phyloP scores from a whole-genome alignment of 2,113 vertebrate species.

The Lagopus muta region DNA sequence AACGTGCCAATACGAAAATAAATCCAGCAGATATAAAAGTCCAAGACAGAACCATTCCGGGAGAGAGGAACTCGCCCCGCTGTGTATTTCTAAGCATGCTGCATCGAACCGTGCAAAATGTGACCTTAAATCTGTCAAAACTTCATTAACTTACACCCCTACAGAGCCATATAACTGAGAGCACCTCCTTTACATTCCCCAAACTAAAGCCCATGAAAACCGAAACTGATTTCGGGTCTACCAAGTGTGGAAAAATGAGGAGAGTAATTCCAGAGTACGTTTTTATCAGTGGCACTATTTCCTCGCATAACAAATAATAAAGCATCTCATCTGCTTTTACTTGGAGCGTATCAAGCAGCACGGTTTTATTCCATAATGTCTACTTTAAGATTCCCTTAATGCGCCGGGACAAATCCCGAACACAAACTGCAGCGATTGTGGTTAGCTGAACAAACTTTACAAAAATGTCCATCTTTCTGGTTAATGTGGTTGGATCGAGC shows the following conservation, averaged over 20 bases:
- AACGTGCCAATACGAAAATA: not conserved
- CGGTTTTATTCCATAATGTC: not conserved
- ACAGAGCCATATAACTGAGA: not conserved
- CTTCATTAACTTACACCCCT: constrained; percentile 47
- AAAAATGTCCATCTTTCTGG: not conserved
- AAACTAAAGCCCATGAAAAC: constrained; percentile 23
- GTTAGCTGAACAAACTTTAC: not conserved
- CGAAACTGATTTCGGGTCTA: not conserved
- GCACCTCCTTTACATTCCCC: constrained; percentile 50
- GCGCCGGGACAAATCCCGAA: not conserved
- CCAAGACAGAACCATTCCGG: not conserved
- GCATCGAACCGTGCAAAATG: constrained; percentile 20
- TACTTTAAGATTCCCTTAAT: not conserved
- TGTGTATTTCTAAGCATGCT: constrained; percentile 25
- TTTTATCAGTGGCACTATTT: constrained; percentile 29
- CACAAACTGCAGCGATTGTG: not conserved
- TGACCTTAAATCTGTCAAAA: constrained; percentile 65
- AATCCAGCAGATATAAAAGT: not conserved
- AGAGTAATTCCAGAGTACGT: not conserved
- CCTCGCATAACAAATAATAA: not conserved
- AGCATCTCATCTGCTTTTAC: constrained; percentile 25
- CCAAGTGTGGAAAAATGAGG: not conserved
- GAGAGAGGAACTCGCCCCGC: constrained; percentile 25
- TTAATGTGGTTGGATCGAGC: not conserved
- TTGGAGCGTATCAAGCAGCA: not conserved